Percentiles rank a stretch among this genome's conserved stretches.
phyloP scores from a whole-genome alignment of 2,113 vertebrate genomes.

The Archocentrus centrarchus region DNA sequence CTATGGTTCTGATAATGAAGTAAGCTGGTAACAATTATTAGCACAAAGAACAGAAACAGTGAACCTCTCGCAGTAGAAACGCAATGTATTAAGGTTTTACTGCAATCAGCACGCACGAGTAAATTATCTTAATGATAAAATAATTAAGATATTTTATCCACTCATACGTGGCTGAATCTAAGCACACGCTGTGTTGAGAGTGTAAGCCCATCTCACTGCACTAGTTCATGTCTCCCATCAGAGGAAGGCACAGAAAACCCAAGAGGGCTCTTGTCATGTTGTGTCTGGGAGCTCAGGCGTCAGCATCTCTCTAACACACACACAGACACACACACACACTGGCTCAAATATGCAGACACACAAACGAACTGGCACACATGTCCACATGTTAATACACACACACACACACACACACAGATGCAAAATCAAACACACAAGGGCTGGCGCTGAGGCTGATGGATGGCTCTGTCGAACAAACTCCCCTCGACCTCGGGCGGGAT shows the following conservation, averaged over 20 bases:
- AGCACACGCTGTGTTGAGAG: not conserved
- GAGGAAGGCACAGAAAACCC: conserved; percentile 32
- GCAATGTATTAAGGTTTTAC: not conserved
- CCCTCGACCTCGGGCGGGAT: conserved; percentile 63
- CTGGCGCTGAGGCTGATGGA: conserved; percentile 63
- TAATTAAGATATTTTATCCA: not conserved
- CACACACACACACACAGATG: not conserved
- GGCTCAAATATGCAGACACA: conserved; percentile 15
- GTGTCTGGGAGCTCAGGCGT: conserved; percentile 54
- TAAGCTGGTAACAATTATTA: not conserved
- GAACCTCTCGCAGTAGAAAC: not conserved
- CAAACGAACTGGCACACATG: not conserved
- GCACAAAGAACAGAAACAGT: not conserved
- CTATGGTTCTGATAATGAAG: not conserved
- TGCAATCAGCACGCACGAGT: not conserved
- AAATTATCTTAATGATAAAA: not conserved
- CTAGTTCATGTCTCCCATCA: not conserved
- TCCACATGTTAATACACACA: conserved; percentile 8
- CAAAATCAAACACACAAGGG: not conserved
- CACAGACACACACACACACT: not conserved
- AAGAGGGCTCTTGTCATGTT: conserved; percentile 41
- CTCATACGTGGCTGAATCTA: not conserved
- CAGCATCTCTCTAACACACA: conserved; percentile 25
- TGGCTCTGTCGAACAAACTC: conserved; percentile 64
- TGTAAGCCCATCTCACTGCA: not conserved